A percentile compares a stretch with the other conserved stretches of the same genome.
phyloP scores from a whole-genome alignment of 1,140 invertebrate species.

The Tetramorium simillimum region DNA sequence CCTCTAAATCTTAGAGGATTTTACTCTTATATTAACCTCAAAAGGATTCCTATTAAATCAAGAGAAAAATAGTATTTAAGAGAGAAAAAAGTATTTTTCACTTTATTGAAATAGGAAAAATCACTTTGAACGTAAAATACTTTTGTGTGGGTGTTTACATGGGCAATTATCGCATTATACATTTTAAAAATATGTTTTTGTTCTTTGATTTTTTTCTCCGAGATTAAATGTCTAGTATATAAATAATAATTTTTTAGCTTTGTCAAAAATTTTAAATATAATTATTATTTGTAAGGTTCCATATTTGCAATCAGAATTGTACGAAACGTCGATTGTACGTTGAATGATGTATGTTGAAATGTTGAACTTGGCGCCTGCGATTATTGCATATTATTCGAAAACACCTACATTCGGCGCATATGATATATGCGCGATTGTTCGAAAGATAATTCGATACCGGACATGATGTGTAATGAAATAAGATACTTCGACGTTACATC shows the following conservation, averaged over 20 bases:
- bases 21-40: too few species aligned
- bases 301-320: background rate
- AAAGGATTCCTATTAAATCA: too few species aligned
- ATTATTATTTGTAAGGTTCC: background rate
- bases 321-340: background rate
- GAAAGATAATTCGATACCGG: slow-evolving; percentile 48
- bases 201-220: background rate
- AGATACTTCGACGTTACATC: slow-evolving; percentile 37
- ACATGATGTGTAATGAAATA: slow-evolving; percentile 41
- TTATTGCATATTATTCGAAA: slow-evolving; percentile 25
- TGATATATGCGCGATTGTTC: slow-evolving; percentile 51
- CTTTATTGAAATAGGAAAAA: too few species aligned
- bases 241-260: background rate
- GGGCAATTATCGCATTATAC: background rate
- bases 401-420: slow-evolving; percentile 32
- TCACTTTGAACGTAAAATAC: too few species aligned
- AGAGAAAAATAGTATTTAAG: too few species aligned
- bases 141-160: background rate
- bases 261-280: background rate
- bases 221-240: background rate
- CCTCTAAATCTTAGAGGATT: too few species aligned
- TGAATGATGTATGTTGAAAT: background rate
- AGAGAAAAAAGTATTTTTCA: too few species aligned
- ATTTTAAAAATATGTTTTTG: background rate
- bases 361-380: background rate